phyloP scores from a whole-genome alignment of 2,113 vertebrate genomes.

The Dipodomys spectabilis region DNA sequence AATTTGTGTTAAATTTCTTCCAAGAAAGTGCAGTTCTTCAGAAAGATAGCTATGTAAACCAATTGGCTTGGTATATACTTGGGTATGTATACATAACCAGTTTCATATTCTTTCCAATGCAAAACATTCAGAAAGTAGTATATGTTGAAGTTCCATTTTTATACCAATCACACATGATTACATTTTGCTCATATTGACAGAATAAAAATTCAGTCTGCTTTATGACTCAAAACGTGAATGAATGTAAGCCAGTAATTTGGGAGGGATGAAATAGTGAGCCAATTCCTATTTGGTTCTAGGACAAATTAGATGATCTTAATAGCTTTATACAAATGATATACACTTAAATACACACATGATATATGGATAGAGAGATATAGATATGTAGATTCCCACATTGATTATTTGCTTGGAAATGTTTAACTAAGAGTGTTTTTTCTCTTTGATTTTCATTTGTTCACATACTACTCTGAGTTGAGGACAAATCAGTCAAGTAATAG shows the following conservation, averaged over 20 bases:
- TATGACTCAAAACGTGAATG: neutral
- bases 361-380: neutral
- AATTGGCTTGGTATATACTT: neutral
- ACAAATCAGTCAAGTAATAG: neutral
- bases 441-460: neutral
- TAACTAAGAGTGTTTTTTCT: neutral
- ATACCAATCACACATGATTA: neutral
- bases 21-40: neutral
- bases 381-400: neutral
- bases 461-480: neutral
- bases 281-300: neutral
- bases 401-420: neutral
- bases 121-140: conserved; percentile 1
- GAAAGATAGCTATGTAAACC: neutral
- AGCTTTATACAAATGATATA: neutral
- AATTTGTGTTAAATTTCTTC: neutral
- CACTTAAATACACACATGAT: neutral
- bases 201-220: conserved; percentile 16
- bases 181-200: neutral
- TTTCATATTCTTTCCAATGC: neutral
- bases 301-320: neutral
- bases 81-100: neutral
- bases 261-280: neutral
- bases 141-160: neutral
- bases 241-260: neutral